Conservation (phyloP, 2,113 vertebrate species). For the Oreotrochilus melanogaster region DNA sequence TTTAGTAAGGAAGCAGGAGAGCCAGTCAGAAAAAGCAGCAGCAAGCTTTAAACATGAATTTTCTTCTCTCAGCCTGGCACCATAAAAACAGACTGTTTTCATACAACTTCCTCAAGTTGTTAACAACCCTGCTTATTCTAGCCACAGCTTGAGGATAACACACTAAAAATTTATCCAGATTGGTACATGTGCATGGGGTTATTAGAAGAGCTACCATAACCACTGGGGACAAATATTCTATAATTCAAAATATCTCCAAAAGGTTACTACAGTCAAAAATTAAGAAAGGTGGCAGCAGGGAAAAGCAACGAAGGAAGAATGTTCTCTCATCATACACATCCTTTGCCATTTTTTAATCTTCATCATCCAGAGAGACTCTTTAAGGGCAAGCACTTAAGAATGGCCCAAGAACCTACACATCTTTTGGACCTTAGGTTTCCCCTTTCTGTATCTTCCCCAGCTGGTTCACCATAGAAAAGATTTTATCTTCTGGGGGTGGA, state of each 20-base stretch:
- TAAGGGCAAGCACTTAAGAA: rapidly evolving
- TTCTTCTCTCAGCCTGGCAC: background rate
- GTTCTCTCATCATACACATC: background rate
- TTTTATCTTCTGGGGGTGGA: background rate
- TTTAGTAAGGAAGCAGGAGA: background rate
- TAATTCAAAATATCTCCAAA: background rate
- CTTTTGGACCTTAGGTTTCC: background rate
- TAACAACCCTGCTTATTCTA: background rate
- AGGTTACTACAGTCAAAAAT: background rate
- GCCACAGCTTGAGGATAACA: background rate
- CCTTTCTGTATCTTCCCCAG: background rate
- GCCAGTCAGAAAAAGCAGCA: background rate
- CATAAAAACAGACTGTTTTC: constrained; percentile 6
- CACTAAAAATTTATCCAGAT: background rate
- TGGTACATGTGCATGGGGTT: rapidly evolving
- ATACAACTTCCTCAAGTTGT: background rate
- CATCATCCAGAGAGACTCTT: background rate
- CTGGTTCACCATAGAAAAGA: background rate
- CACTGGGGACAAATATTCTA: background rate
- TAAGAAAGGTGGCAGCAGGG: background rate
- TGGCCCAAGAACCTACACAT: background rate
- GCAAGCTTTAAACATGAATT: background rate
- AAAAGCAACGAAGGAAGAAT: background rate
- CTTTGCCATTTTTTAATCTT: background rate
- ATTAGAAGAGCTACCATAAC: background rate